Base-by-base conservation (phyloP, 2,888 invertebrate species). In the Alsophila aescularia region DNA sequence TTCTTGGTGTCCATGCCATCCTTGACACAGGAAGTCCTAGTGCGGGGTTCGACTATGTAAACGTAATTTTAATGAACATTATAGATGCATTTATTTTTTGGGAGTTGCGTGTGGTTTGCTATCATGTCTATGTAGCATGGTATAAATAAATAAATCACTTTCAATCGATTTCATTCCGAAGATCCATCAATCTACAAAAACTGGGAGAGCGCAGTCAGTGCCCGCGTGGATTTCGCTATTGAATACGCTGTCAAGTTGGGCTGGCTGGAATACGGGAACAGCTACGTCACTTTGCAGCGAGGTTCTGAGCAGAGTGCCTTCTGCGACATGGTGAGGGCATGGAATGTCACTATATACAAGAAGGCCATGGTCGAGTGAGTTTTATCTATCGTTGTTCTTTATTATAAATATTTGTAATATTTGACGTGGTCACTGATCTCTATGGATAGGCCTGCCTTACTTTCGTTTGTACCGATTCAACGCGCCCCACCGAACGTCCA, bases 251-350 rank as follows among this genome's bases (percentile, higher is more conserved):
- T 85, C 1, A 74, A 77, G 14, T 64, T 60, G 21, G 72, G 67
- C 13, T 82, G 77, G 78, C 56, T 87, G 7, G 42, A 40, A 1
- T 78, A 78, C 29, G 81, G 80, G 13, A 83, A 88, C 53, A 60
- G 51, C 9, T 88, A 85, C 53, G 67, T 86, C 10, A 73, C 78
- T 0, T 65, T 89, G 0, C 76, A 81, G 40, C 77, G 82, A 32
- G 74, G 73, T 0, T 44, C 67, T 0, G 83, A 85, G 12, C 64
- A 66, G 18, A 83, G 81, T 44, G 77, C 77, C 2, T 87, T 72
- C 59, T 85, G 85, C 40, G 86, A 87, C 53, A 69, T 70, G 29
- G 74, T 86, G 21, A 62, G 70, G 8, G 37, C 79, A 1, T 76
- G 74, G 73, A 68, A 51, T 10, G 79, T 83, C 5, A 69, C 62